Percentiles rank a stretch among this genome's conserved stretches.
Evolutionary conservation across 2,888 invertebrate species (phyloP).

Genomic region (Himalopsyche japonica): DNA sequence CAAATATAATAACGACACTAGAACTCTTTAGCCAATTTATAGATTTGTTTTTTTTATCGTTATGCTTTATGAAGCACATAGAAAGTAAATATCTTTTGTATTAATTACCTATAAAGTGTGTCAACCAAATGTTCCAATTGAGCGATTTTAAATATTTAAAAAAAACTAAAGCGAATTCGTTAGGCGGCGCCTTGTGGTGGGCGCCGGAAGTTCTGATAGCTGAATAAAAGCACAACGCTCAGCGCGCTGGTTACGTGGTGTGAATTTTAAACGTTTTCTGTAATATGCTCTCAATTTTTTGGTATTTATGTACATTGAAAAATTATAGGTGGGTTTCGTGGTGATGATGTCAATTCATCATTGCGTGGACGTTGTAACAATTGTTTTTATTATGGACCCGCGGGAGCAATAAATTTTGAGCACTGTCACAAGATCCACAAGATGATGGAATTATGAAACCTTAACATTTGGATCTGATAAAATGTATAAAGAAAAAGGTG

Average conservation of each 20-base stretch:
- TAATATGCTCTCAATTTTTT: not conserved
- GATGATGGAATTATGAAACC: not conserved
- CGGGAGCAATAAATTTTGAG: not conserved
- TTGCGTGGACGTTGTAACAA: not conserved
- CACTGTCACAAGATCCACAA: not conserved
- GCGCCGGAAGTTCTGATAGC: conserved; percentile 18
- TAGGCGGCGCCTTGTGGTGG: conserved; percentile 21
- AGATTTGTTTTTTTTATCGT: too few relatives aligned
- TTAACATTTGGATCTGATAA: not conserved
- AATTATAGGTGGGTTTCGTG: not conserved
- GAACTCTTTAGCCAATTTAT: too few relatives aligned
- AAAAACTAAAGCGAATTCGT: conserved; percentile 49
- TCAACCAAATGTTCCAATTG: not conserved
- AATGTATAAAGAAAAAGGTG: not conserved
- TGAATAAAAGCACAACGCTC: not conserved
- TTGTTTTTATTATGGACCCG: not conserved
- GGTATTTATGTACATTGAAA: not conserved
- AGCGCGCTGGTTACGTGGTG: not conserved
- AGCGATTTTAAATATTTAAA: conserved; percentile 49
- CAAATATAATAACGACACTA: too few relatives aligned
- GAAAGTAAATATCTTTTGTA: not conserved
- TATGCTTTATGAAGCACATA: not conserved
- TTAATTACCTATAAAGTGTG: not conserved
- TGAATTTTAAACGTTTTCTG: not conserved
- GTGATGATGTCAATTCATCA: not conserved